Evolutionary conservation across 2,888 invertebrate genomes (phyloP), one percentile per base, ranked within the genome.

Genomic region (Cyclophora albipunctata): DNA sequence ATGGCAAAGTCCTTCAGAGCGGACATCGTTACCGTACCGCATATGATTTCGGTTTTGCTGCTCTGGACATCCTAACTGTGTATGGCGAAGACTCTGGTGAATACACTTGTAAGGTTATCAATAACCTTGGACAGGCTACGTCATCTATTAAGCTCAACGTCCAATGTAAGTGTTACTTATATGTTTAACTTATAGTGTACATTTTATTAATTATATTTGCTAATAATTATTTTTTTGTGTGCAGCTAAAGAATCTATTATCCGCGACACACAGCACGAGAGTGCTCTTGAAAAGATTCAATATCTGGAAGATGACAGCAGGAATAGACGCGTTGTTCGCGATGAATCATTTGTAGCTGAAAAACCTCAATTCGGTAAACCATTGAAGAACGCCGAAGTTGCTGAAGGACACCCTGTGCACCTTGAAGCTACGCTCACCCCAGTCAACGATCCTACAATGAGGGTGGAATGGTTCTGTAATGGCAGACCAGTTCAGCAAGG

Each of bases 371-470:
- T 97, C 66, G 96, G 96, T 49, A 92, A 95, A 64, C 95, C 96
- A 4, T 85, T 98, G 62, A 96, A 95, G 71, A 96, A 95, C 69
- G 95, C 94, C 61, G 93, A 94, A 67, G 91, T 96, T 7, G 91
- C 94, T 6, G 98, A 98, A 86, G 97, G 97, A 34, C 91, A 92
- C 54, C 94, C 94, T 49, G 95, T 96, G 51, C 98, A 98, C 79
- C 88, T 98, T 64, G 98, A 98, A 85, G 97, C 97, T 0, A 98
- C 98, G 3, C 88, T 99, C 40, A 96, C 97, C 0, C 99, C 99
- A 0, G 96, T 98, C 41, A 98, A 98, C 69, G 99, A 99, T 81
- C 98, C 99, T 3, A 97, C 97, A 5, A 98, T 99, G 98, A 93
- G 94, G 62, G 97, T 99, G 5, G 98, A 99, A 86, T 99, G 99